Conservation (phyloP, 2,888 invertebrate species). For the Acrobasis repandana region DNA sequence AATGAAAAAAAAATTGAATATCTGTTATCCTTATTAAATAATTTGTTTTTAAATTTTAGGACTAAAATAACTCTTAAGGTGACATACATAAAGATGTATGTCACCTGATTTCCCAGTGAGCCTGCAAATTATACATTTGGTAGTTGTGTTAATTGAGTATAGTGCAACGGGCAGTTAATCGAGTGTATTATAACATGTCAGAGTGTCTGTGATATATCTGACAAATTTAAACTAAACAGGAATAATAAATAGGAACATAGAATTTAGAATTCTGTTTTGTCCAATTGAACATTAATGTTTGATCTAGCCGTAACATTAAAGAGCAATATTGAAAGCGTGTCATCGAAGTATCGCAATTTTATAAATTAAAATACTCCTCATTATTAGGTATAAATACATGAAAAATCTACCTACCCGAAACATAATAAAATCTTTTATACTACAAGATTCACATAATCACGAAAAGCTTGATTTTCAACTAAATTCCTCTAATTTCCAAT, state of each 20-base stretch:
- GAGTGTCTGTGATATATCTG: neutral
- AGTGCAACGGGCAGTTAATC: conserved; percentile 1
- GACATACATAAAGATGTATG: no score
- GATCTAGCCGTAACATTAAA: neutral
- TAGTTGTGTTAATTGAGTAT: neutral
- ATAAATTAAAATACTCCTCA: neutral
- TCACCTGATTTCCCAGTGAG: no score
- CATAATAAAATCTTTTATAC: neutral
- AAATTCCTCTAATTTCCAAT: neutral
- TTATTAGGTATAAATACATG: no score
- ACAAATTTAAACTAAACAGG: neutral
- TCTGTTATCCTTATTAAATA: no score
- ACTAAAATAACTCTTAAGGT: no score
- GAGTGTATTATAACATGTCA: neutral
- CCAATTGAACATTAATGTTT: neutral
- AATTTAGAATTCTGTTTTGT: neutral
- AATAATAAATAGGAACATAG: neutral
- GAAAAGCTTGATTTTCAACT: neutral
- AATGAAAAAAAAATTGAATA: no score
- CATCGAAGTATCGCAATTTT: neutral
- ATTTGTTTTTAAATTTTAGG: no score
- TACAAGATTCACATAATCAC: neutral
- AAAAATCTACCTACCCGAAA: neutral
- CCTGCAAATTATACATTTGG: no score
- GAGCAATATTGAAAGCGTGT: neutral